These are phyloP conservation scores for Oostethus manadensis DNA, from an alignment of 2,113 vertebrate species.

Conservation along the genomic window DNA sequence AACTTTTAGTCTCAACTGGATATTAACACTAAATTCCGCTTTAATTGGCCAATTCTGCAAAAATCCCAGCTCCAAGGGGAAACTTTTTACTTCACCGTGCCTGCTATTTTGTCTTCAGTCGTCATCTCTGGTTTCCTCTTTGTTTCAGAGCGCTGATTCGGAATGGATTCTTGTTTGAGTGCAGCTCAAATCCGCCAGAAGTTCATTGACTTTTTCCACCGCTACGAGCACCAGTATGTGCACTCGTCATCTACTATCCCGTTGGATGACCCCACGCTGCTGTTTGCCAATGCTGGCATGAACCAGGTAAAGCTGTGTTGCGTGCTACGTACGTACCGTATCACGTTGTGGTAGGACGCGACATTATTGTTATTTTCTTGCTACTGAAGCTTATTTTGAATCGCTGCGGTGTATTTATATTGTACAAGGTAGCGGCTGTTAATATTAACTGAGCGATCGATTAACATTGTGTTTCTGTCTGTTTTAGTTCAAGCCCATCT, in stretches of 20 bases:
- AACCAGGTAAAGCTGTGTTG: conserved; percentile 80
- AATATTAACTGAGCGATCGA: too few species aligned
- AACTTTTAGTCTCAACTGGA: too few species aligned
- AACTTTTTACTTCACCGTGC: background rate
- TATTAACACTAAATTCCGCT: too few species aligned
- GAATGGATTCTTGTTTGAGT: conserved; percentile 80
- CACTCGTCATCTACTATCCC: conserved; percentile 91
- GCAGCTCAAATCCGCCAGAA: conserved; percentile 87
- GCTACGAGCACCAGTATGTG: conserved; percentile 84
- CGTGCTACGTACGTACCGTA: background rate
- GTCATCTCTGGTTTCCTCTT: background rate
- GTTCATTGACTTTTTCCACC: conserved; percentile 91
- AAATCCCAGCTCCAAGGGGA: background rate
- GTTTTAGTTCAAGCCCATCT: conserved; percentile 93
- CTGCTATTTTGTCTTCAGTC: background rate
- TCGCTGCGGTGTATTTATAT: too few species aligned
- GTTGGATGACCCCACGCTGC: conserved; percentile 91
- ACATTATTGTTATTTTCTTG: too few species aligned
- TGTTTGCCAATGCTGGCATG: conserved; percentile 97
- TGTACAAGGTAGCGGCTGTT: too few species aligned
- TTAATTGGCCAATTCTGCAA: too few species aligned
- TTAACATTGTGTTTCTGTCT: background rate
- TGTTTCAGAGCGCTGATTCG: conserved; percentile 44
- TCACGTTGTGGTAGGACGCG: too few species aligned
- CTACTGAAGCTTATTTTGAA: too few species aligned